phyloP scores from a whole-genome alignment of 2,888 invertebrate species.

The Drosophila merina region DNA sequence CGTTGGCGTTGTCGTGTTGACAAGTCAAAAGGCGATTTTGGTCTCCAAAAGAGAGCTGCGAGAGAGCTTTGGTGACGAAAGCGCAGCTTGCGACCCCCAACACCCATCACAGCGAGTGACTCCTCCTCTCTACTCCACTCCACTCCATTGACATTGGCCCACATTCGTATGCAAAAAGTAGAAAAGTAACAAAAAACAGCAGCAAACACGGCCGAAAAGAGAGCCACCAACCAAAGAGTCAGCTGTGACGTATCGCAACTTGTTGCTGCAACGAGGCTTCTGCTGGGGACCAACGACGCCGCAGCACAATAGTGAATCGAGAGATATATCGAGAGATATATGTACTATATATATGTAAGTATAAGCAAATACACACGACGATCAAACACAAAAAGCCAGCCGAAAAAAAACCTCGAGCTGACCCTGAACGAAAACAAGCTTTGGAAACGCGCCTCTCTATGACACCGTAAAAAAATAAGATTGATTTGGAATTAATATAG shows the following conservation, averaged over 20 bases:
- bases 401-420: conserved; percentile 83
- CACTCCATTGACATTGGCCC: conserved; percentile 79
- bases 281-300: conserved; percentile 41
- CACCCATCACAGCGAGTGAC: conserved; percentile 71
- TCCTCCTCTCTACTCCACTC: conserved; percentile 33
- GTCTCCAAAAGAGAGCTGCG: conserved; percentile 37
- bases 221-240: conserved; percentile 16
- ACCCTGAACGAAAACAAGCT: conserved; percentile 82
- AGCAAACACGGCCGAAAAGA: conserved; percentile 28
- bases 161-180: conserved; percentile 74
- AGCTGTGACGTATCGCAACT: conserved; percentile 48
- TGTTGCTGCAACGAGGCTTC: conserved; percentile 59
- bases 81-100: conserved; percentile 71
- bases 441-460: conserved; percentile 49
- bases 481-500: not conserved
- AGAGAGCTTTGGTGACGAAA: conserved; percentile 52
- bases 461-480: conserved; percentile 8
- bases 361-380: conserved; percentile 24
- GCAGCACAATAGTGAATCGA: conserved; percentile 58
- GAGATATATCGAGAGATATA: conserved; percentile 13
- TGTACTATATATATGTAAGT: conserved; percentile 5
- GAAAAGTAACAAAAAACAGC: conserved; percentile 17
- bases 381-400: conserved; percentile 28
- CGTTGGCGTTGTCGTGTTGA: conserved; percentile 44
- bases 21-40: conserved; percentile 5